Evolutionary conservation across 2,113 vertebrate species (phyloP).

Genomic region (Tupaia tana): DNA sequence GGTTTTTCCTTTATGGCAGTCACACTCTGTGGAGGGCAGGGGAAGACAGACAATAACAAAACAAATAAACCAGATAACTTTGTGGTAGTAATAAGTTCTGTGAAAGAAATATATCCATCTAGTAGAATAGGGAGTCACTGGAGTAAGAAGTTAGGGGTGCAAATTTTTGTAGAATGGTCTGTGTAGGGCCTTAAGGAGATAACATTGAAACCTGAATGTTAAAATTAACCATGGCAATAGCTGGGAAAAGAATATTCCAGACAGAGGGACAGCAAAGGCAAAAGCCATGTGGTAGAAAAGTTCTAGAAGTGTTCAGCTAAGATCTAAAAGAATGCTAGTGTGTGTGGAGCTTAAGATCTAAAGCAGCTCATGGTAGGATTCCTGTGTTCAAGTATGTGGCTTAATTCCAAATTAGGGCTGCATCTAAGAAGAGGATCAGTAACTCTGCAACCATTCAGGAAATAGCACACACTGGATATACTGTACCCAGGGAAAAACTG

Average conservation of each 20-base stretch:
- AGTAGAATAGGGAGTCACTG: neutral
- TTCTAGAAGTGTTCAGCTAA: neutral
- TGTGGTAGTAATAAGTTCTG: neutral
- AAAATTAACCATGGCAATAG: neutral
- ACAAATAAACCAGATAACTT: neutral
- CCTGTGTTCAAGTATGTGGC: neutral
- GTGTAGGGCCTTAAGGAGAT: neutral
- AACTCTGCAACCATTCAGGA: neutral
- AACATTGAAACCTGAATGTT: neutral
- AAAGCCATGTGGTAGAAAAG: neutral
- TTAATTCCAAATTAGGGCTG: conserved; percentile 9
- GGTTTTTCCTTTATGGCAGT: neutral
- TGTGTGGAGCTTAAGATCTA: neutral
- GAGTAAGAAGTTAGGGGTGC: neutral
- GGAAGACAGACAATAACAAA: neutral
- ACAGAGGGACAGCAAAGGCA: neutral
- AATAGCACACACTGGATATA: neutral
- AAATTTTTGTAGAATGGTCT: neutral
- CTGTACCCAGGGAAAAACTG: neutral
- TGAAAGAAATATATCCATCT: neutral
- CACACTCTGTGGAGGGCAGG: neutral
- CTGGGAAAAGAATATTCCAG: neutral
- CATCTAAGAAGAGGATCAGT: neutral
- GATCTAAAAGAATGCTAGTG: neutral
- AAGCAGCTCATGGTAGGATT: neutral